Conservation (phyloP, 1,140 invertebrate genomes). For the Drosophila pruinosa region DNA sequence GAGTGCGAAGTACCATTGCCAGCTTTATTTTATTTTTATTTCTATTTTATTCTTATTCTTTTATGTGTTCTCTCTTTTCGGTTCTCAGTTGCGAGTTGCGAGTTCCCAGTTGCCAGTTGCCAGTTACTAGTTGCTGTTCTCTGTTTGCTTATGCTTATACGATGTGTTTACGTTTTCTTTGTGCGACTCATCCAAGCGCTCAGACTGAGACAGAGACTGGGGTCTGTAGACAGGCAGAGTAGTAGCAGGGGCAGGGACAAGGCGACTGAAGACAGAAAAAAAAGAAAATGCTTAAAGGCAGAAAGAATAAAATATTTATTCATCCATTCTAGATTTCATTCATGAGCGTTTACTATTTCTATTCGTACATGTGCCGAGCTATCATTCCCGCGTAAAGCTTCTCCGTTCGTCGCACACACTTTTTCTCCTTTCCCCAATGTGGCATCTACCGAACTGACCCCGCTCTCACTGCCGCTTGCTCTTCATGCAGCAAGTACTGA, state of each 20-base stretch:
- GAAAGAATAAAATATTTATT: constrained; percentile 76
- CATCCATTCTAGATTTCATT: constrained; percentile 79
- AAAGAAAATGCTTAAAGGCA: constrained; percentile 59
- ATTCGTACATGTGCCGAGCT: constrained; percentile 52
- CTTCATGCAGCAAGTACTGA: constrained; percentile 41
- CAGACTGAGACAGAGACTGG: constrained; percentile 20
- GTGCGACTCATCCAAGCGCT: constrained; percentile 33
- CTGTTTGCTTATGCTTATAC: constrained; percentile 30
- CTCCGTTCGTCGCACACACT: constrained; percentile 19
- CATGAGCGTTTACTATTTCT: constrained; percentile 74
- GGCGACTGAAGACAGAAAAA: constrained; percentile 8
- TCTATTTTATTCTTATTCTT: constrained; percentile 53
- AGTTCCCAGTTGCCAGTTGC: neutral
- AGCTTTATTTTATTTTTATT: constrained; percentile 49
- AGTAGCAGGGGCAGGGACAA: neutral
- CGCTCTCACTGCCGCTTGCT: constrained; percentile 8
- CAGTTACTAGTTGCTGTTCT: neutral
- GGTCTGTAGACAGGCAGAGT: neutral
- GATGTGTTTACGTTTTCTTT: constrained; percentile 56
- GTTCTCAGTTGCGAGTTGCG: neutral
- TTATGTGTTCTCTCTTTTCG: constrained; percentile 29
- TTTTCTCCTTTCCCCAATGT: constrained; percentile 12
- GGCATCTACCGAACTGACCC: neutral
- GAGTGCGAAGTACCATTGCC: constrained; percentile 23
- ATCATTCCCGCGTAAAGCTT: constrained; percentile 37